Conservation (phyloP, 2,113 vertebrate species). For the Nothobranchius kuhntae region DNA sequence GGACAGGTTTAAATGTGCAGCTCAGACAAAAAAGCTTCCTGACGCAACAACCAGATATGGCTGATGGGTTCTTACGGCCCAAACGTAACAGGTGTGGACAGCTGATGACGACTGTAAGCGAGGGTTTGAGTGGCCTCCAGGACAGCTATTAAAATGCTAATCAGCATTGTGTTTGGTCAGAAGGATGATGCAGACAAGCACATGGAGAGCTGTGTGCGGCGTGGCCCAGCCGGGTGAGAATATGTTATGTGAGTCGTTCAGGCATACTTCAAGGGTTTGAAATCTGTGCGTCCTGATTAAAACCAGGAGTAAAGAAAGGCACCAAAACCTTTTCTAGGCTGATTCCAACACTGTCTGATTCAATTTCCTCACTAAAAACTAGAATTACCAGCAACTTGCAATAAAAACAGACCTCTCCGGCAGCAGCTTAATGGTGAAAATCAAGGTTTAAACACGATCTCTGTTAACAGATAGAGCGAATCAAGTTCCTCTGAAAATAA, state of each 20-base stretch:
- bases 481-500: neutral
- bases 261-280: constrained; percentile 3
- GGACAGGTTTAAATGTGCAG: constrained; percentile 17
- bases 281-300: neutral
- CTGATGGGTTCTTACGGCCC: neutral
- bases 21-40: constrained; percentile 14
- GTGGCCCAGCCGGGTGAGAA: neutral
- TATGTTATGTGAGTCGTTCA: constrained; percentile 28
- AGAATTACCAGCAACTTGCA: too few species aligned
- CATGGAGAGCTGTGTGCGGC: constrained; percentile 29
- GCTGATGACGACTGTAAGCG: constrained; percentile 7
- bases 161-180: constrained; percentile 34
- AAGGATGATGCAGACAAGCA: constrained; percentile 46
- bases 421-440: too few species aligned
- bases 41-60: constrained; percentile 1
- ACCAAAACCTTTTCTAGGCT: too few species aligned
- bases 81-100: constrained; percentile 3
- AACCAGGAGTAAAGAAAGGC: too few species aligned
- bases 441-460: neutral
- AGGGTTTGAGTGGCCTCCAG: neutral
- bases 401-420: too few species aligned
- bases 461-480: neutral
- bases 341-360: too few species aligned
- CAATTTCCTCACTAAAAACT: too few species aligned
- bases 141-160: constrained; percentile 22